These are phyloP conservation scores for Priocnemis perturbator DNA, from an alignment of 2,888 invertebrate species.

Conservation along the genomic window DNA sequence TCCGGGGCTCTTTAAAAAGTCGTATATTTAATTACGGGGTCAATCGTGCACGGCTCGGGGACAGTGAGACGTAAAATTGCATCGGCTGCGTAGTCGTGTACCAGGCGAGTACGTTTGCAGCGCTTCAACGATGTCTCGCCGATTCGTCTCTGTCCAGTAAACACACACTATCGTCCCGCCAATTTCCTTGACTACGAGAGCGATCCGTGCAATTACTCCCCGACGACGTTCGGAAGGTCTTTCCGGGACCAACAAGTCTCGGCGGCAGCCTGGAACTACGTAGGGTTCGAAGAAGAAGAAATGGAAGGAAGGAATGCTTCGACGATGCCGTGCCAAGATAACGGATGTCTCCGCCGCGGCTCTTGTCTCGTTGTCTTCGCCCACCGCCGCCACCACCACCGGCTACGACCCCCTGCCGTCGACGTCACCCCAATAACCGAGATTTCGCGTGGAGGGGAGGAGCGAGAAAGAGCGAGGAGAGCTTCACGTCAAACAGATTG, in stretches of 20 bases:
- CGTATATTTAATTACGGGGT: no score
- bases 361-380: constrained; percentile 58
- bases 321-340: constrained; percentile 57
- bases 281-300: constrained; percentile 15
- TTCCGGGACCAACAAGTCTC: constrained; percentile 26
- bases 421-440: constrained; percentile 4
- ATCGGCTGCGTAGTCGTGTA: no score
- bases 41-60: no score
- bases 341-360: constrained; percentile 48
- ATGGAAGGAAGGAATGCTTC: constrained; percentile 31
- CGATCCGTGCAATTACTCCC: constrained; percentile 44
- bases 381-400: constrained; percentile 19
- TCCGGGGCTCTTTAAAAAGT: no score
- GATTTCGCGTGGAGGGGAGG: constrained; percentile 3
- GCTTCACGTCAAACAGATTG: constrained; percentile 64
- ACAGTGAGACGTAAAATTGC: no score
- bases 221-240: constrained; percentile 27
- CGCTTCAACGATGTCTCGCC: no score
- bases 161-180: no score
- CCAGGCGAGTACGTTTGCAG: no score
- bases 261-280: background rate
- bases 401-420: background rate
- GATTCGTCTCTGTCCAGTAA: no score
- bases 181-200: background rate
- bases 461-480: constrained; percentile 44